Conservation (phyloP, 1,140 invertebrate genomes). For the Cherax destructor region DNA sequence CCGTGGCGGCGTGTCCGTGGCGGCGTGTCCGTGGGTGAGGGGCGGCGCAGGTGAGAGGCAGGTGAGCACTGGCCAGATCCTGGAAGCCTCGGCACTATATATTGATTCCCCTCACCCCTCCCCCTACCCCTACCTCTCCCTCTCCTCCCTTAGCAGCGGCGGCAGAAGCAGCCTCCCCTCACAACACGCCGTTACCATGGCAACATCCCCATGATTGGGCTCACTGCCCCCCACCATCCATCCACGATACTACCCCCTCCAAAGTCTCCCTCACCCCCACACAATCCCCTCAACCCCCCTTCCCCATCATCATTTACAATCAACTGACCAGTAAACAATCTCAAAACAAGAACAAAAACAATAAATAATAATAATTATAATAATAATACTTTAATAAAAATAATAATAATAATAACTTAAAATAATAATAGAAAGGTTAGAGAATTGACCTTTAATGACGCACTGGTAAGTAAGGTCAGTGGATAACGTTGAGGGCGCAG, state of each 20-base stretch:
- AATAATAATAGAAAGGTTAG: too few species aligned
- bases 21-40: not conserved
- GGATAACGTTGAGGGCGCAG: too few species aligned
- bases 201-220: constrained; percentile 50
- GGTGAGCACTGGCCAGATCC: constrained; percentile 45
- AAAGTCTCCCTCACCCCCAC: not conserved
- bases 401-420: too few species aligned
- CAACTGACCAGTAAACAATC: too few species aligned
- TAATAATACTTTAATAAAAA: too few species aligned
- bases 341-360: too few species aligned
- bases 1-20: not conserved
- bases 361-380: too few species aligned
- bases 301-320: too few species aligned
- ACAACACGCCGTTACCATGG: constrained; percentile 37
- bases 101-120: constrained; percentile 32
- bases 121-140: too few species aligned
- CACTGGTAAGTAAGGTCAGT: too few species aligned
- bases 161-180: constrained; percentile 15
- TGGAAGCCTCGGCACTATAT: constrained; percentile 38
- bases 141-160: too few species aligned
- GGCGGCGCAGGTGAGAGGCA: constrained; percentile 25
- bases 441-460: too few species aligned
- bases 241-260: not conserved
- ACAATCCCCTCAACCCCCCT: not conserved
- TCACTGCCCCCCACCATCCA: constrained; percentile 1